Evolutionary conservation across 2,113 vertebrate genomes (phyloP).

Genomic region (Paradoxurus hermaphroditus): DNA sequence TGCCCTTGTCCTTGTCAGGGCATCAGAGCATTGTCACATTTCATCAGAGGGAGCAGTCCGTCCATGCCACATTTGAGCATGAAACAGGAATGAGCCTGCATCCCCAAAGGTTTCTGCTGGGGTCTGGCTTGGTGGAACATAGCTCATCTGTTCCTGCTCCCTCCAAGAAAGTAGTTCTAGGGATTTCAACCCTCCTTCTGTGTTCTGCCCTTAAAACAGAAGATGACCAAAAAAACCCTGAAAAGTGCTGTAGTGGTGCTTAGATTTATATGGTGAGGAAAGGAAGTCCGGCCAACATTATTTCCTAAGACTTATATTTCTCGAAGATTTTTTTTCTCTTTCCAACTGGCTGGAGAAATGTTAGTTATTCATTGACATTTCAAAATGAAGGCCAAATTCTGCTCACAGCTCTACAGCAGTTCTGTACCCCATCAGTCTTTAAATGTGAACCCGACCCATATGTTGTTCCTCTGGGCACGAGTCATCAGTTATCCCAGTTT

Average conservation of each 20-base stretch:
- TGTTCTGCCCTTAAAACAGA: not conserved
- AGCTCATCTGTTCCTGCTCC: not conserved
- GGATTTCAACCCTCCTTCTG: not conserved
- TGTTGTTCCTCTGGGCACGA: not conserved
- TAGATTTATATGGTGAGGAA: conserved; percentile 7
- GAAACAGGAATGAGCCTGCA: not conserved
- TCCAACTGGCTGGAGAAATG: conserved; percentile 29
- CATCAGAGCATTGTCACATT: not conserved
- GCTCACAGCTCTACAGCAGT: not conserved
- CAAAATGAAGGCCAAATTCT: conserved; percentile 31
- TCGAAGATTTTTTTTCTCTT: not conserved
- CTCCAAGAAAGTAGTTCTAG: not conserved
- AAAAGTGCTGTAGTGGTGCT: not conserved
- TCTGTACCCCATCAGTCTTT: not conserved
- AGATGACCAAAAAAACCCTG: not conserved
- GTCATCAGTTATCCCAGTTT: not conserved
- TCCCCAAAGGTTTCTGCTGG: not conserved
- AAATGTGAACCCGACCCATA: not conserved
- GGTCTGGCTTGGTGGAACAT: not conserved
- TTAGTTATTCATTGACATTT: conserved; percentile 39
- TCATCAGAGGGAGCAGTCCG: not conserved
- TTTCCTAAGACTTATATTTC: conserved; percentile 37
- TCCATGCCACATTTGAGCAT: not conserved
- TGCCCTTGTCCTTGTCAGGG: not conserved
- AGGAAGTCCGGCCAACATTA: conserved; percentile 8